These are phyloP conservation scores for Lithosia quadra DNA, from an alignment of 2,888 invertebrate genomes.

Conservation along the genomic window DNA sequence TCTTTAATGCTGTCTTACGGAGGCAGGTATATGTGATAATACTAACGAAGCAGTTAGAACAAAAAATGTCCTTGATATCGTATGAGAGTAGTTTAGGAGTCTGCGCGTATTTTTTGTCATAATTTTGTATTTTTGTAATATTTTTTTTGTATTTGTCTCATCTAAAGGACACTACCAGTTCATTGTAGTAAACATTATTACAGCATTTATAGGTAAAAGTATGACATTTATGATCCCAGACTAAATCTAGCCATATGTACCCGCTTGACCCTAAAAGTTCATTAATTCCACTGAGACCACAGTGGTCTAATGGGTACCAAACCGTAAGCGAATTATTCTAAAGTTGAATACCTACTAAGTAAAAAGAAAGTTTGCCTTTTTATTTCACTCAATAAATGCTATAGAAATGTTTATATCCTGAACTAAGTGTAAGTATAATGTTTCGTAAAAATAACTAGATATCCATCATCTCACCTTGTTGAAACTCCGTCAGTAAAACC, in stretches of 20 bases:
- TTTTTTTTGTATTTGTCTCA: neutral
- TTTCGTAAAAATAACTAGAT: too few relatives aligned
- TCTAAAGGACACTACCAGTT: neutral
- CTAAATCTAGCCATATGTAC: too few relatives aligned
- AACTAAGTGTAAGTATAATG: too few relatives aligned
- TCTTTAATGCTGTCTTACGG: neutral
- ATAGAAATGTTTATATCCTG: too few relatives aligned
- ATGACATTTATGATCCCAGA: too few relatives aligned
- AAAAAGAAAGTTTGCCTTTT: neutral
- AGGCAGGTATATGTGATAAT: neutral
- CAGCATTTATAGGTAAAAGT: too few relatives aligned
- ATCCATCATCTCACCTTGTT: too few relatives aligned
- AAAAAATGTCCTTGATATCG: neutral
- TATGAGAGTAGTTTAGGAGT: neutral
- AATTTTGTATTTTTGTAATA: neutral
- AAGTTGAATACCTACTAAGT: neutral
- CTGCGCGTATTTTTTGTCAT: neutral
- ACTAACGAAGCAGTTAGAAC: neutral
- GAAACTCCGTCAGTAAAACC: too few relatives aligned
- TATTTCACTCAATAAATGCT: neutral
- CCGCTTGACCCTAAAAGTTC: too few relatives aligned
- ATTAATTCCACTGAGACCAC: too few relatives aligned
- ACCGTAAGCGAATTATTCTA: neutral
- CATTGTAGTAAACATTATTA: neutral
- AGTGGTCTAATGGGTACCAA: neutral